Evolutionary conservation across 2,888 invertebrate species (phyloP).

Genomic region (Steinernema carpocapsae): DNA sequence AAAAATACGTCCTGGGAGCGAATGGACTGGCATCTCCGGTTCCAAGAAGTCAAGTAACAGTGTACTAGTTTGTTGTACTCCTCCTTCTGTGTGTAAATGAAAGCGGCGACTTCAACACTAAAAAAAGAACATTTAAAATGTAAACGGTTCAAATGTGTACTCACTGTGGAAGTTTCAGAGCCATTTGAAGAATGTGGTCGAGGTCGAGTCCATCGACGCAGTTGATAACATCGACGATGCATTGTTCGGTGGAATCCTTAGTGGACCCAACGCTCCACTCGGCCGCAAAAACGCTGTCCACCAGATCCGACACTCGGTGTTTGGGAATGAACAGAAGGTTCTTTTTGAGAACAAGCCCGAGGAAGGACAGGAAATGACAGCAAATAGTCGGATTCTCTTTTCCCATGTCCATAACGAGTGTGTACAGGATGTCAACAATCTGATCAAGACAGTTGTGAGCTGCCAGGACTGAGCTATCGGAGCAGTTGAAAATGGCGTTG

Average conservation of each 20-base stretch:
- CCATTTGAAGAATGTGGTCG: slow-evolving; percentile 47
- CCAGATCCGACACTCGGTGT: slow-evolving; percentile 3
- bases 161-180: slow-evolving; percentile 38
- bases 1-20: slow-evolving; percentile 42
- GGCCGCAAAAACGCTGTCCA: background rate
- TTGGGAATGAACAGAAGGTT: background rate
- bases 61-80: slow-evolving; percentile 44
- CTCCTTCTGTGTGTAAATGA: slow-evolving; percentile 45
- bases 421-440: slow-evolving; percentile 17
- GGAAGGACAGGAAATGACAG: slow-evolving; percentile 10
- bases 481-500: slow-evolving; percentile 63
- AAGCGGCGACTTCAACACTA: slow-evolving; percentile 48
- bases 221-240: slow-evolving; percentile 44
- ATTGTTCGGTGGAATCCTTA: slow-evolving; percentile 36
- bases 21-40: background rate
- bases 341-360: background rate
- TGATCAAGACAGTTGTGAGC: slow-evolving; percentile 4
- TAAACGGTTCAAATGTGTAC: background rate
- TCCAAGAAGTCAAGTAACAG: slow-evolving; percentile 42
- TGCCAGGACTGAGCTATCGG: slow-evolving; percentile 57
- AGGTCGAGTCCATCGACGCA: slow-evolving; percentile 40
- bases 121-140: slow-evolving; percentile 18
- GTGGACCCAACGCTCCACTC: background rate
- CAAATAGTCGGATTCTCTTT: background rate
- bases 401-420: background rate